These are phyloP conservation scores for Pangasius larnaudii DNA, from an alignment of 2,797 vertebrate species.

Conservation along the genomic window DNA sequence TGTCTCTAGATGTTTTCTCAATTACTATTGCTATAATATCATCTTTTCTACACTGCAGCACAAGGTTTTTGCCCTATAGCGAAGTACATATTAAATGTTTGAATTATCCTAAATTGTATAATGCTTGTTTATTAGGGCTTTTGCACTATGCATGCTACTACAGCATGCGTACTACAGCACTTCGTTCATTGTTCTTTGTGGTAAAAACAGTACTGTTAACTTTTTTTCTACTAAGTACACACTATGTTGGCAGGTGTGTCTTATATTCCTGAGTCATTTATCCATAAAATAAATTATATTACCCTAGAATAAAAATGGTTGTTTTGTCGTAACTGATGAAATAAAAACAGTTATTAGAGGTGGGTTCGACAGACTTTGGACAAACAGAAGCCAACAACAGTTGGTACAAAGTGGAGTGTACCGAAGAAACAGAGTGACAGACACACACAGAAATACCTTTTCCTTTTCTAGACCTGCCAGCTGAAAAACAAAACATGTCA, in stretches of 20 bases:
- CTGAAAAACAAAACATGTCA: constrained; percentile 81
- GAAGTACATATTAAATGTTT: not conserved
- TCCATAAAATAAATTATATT: not conserved
- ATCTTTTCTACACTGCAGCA: not conserved
- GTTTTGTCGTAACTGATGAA: constrained; percentile 34
- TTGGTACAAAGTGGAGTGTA: constrained; percentile 50
- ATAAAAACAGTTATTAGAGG: not conserved
- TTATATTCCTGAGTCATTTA: not conserved
- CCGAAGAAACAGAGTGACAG: constrained; percentile 34
- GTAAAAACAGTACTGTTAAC: not conserved
- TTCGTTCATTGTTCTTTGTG: not conserved
- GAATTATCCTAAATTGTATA: not conserved
- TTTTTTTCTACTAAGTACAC: not conserved
- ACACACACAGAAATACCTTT: constrained; percentile 75
- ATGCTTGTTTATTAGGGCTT: not conserved
- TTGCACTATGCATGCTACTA: not conserved
- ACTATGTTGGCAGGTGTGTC: not conserved
- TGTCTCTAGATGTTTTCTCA: not conserved
- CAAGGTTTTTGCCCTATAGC: not conserved
- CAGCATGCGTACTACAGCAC: not conserved
- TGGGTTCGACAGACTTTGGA: constrained; percentile 2
- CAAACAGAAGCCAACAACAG: constrained; percentile 38
- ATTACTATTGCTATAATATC: not conserved
- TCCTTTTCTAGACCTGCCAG: constrained; percentile 79
- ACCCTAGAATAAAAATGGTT: not conserved